Base-by-base conservation (phyloP, 2,113 vertebrate species). In the Podocnemis expansa region DNA sequence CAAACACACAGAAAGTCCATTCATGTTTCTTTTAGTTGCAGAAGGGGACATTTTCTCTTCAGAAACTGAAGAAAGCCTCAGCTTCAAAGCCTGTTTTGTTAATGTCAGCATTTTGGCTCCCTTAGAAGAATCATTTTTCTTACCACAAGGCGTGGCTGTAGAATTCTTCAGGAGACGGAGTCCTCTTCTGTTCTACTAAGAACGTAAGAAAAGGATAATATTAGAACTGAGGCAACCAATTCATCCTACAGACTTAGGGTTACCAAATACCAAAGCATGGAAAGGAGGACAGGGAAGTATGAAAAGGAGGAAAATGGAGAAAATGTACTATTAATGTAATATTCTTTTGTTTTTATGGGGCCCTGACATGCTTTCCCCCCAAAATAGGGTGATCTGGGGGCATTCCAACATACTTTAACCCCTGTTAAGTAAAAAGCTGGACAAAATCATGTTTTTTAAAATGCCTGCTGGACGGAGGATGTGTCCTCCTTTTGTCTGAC, bases 151-250 rank as follows among this genome's bases (percentile, higher is more conserved):
- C 73, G 6, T 54, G 88, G 55, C 38, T 54, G 70, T 91, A 89
- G 52, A 29, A 63, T 60, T 43, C 89, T 82, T 12, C 13, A 56
- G 27, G 94, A 84, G 79, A 60, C 83, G 38, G 19, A 93, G 70
- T 56, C 34, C 56, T 89, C 78, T 79, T 95, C 78, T 85, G 49
- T 56, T 79, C 63, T 82, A 25, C 89, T 76, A 12, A 45, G 73
- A 76, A 43, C 94, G 80, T 93, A 96, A 94, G 94, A 80, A 93
- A 96, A 96, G 95, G 96, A 97, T 97, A 96, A 96, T 95, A 96
- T 96, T 97, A 96, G 84, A 91, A 89, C 92, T 81, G 7, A 84
- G 3, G 93, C 86, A 93, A 89, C 34, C 80, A 81, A 84, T 95
- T 97, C 86, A 94, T 93, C 19, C 24, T 1, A 76, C 29, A 90